Evolutionary conservation across 2,888 invertebrate genomes (phyloP), one percentile per base, ranked within the genome.

Genomic region (Eledona agricola): DNA sequence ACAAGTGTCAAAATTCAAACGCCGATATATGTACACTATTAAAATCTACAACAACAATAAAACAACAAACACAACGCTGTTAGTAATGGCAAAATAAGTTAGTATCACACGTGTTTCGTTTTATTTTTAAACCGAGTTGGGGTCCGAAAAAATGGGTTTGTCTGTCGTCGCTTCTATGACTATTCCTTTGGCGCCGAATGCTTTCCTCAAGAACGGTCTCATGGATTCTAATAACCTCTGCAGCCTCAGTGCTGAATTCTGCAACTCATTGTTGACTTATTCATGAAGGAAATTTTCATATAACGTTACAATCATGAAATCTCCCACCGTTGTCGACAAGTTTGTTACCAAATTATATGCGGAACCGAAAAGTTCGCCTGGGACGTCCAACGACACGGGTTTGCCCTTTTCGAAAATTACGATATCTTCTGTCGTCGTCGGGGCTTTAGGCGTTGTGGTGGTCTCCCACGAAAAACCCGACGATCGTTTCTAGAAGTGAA

Each of bases 161-260:
- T 75, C 72, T 1, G 81, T 82, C 11, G 80, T 80, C 26, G 81
- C 80, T 65, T 81, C 75, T 1, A 83, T 83, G 60, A 86, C 83
- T 38, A 85, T 79, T 2, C 89, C 89, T 71, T 89, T 88, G 58
- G 88, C 86, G 59, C 87, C 85, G 70, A 90, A 84, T 5, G 81
- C 79, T n/a, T 85, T 84, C 7, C 87, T 83, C 72, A 90, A 83
- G 52, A 89, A 76, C 1, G 90, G 90, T 65, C 87, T 84, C 78
- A 90, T 88, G 25, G 89, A 80, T 46, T 89, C 82, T 60, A 90
- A 74, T 63, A 90, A 81, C 12, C 83, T 80, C 69, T 88, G 87
- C 66, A 88, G 86, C 49, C 90, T 82, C 58, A 87, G 82, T 16
- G 90, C 89, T 2, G 90, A 86, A 74, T 88, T 90, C 90, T 90